A percentile compares a stretch with the other conserved stretches of the same genome.
Evolutionary conservation across 2,888 invertebrate genomes (phyloP).

Genomic region (Tolmerus cingulatus): DNA sequence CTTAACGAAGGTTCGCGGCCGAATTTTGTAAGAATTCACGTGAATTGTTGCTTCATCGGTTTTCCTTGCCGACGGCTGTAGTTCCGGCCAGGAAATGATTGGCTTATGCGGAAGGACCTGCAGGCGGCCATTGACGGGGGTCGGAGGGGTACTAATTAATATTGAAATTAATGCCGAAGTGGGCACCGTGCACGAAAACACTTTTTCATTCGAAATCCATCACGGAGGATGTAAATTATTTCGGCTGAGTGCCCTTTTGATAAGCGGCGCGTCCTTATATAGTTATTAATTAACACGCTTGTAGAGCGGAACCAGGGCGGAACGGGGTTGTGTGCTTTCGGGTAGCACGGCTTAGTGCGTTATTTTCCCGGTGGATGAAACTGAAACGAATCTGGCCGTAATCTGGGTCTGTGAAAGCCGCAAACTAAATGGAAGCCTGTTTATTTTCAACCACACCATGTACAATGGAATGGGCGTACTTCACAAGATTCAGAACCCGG

Average conservation of each 20-base stretch:
- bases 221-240: neutral
- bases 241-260: neutral
- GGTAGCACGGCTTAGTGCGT: neutral
- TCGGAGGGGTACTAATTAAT: neutral
- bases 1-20: neutral
- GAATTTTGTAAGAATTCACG: neutral
- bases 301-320: neutral
- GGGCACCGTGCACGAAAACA: neutral
- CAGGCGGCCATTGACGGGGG: neutral
- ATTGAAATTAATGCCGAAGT: neutral
- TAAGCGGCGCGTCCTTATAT: neutral
- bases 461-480: neutral
- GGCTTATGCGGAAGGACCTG: neutral
- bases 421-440: slow-evolving; percentile 5
- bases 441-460: slow-evolving; percentile 4
- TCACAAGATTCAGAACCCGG: neutral
- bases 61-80: neutral
- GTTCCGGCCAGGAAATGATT: neutral
- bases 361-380: neutral
- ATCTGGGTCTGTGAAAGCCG: neutral
- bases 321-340: neutral
- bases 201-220: neutral
- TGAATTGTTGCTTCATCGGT: neutral
- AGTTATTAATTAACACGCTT: neutral
- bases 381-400: neutral